A percentile compares a stretch with the other conserved stretches of the same genome.
phyloP scores from a whole-genome alignment of 2,113 vertebrate genomes.

The Orientallactaga bullata region DNA sequence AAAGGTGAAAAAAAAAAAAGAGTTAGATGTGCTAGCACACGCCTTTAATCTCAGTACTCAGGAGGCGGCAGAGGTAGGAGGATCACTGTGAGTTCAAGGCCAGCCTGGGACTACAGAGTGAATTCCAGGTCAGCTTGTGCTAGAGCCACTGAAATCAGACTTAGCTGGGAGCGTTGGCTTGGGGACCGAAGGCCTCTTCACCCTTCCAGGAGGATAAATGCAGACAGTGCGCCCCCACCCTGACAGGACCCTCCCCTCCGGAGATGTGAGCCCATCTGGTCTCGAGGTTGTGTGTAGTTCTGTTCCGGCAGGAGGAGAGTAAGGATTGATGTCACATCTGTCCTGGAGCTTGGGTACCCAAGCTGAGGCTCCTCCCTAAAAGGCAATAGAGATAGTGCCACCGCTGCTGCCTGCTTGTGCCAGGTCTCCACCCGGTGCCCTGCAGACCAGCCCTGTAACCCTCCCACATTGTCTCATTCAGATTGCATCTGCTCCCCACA shows the following conservation, averaged over 20 bases:
- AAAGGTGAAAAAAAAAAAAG: no score
- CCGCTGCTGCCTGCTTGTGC: not conserved
- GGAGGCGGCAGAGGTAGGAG: no score
- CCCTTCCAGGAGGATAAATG: not conserved
- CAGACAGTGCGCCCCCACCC: not conserved
- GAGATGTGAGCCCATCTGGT: not conserved
- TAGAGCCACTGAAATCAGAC: conserved; percentile 22
- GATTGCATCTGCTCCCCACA: no score
- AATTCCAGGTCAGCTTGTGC: no score
- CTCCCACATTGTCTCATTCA: not conserved
- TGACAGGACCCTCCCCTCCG: not conserved
- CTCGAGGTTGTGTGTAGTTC: not conserved
- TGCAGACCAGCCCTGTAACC: not conserved
- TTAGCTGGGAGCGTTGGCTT: not conserved
- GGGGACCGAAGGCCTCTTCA: not conserved
- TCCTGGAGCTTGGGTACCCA: not conserved
- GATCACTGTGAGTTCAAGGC: no score
- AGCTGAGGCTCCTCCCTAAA: not conserved
- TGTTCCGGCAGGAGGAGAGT: not conserved
- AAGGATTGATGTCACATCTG: not conserved
- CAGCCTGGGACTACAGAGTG: no score
- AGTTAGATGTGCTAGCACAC: no score
- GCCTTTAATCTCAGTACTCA: no score
- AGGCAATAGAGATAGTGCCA: not conserved
- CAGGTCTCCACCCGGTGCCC: not conserved